Percentiles rank a stretch among this genome's conserved stretches.
These are phyloP conservation scores for Recurvirostra avosetta DNA, from an alignment of 2,113 vertebrate genomes.

Conservation along the genomic window DNA sequence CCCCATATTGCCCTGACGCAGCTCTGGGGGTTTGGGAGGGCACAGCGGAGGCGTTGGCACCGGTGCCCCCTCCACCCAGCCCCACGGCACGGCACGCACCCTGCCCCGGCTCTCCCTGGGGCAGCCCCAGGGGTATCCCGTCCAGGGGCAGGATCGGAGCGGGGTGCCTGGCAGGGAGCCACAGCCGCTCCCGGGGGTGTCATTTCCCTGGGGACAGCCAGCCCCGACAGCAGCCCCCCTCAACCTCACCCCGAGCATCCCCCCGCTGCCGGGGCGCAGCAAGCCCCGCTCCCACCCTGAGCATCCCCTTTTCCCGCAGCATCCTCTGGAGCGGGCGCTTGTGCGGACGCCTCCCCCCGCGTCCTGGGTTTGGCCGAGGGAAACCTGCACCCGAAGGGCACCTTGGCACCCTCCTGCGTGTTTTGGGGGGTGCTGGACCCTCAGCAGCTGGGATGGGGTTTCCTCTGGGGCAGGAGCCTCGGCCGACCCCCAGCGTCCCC, in stretches of 20 bases:
- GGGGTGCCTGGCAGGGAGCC: not conserved
- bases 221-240: not conserved
- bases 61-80: not conserved
- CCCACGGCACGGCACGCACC: not conserved
- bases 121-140: not conserved
- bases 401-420: not conserved
- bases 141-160: not conserved
- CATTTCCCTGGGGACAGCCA: not conserved
- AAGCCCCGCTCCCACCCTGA: rapidly evolving
- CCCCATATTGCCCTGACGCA: not conserved
- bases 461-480: not conserved
- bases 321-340: rapidly evolving
- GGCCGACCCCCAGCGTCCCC: rapidly evolving
- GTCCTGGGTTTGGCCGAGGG: rapidly evolving
- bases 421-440: not conserved
- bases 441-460: not conserved
- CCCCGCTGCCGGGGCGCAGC: rapidly evolving
- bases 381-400: not conserved
- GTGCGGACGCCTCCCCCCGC: not conserved
- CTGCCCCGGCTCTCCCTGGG: not conserved
- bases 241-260: not conserved
- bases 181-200: rapidly evolving
- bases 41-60: not conserved
- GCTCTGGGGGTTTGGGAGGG: not conserved
- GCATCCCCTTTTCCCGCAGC: not conserved